These are phyloP conservation scores for Chionodraco myersi DNA, from an alignment of 2,113 vertebrate genomes.

Conservation along the genomic window DNA sequence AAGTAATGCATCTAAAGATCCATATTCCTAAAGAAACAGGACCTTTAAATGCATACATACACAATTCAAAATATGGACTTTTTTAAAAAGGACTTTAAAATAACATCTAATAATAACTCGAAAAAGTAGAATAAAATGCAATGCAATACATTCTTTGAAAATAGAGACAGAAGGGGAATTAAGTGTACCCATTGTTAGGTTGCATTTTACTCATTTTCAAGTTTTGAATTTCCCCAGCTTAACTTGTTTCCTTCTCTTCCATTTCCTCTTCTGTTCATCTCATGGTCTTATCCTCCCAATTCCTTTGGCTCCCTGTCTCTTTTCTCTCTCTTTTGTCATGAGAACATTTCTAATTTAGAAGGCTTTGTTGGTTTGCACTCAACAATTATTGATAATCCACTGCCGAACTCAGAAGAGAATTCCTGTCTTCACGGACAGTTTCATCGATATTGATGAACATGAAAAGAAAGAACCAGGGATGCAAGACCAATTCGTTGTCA, in stretches of 20 bases:
- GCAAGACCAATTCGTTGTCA: constrained; percentile 54
- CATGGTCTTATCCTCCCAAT: neutral
- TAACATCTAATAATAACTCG: neutral
- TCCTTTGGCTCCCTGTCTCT: neutral
- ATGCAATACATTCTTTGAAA: no score
- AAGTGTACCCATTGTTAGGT: neutral
- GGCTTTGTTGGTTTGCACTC: constrained; percentile 45
- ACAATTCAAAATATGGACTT: no score
- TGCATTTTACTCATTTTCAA: neutral
- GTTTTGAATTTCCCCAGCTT: neutral
- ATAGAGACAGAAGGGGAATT: no score
- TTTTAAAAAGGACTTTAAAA: neutral
- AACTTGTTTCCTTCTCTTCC: neutral
- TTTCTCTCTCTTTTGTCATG: neutral
- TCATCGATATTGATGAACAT: constrained; percentile 53
- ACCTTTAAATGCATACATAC: neutral
- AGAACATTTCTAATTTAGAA: constrained; percentile 53
- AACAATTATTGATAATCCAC: constrained; percentile 55
- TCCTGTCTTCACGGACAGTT: constrained; percentile 49
- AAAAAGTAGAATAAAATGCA: no score
- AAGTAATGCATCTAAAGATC: neutral
- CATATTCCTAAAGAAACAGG: neutral
- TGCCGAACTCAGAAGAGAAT: constrained; percentile 39
- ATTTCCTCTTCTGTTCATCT: neutral
- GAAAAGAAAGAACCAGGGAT: constrained; percentile 44